Evolutionary conservation across 2,888 invertebrate species (phyloP), one percentile per base, ranked within the genome.

Genomic region (Plusia festucae): DNA sequence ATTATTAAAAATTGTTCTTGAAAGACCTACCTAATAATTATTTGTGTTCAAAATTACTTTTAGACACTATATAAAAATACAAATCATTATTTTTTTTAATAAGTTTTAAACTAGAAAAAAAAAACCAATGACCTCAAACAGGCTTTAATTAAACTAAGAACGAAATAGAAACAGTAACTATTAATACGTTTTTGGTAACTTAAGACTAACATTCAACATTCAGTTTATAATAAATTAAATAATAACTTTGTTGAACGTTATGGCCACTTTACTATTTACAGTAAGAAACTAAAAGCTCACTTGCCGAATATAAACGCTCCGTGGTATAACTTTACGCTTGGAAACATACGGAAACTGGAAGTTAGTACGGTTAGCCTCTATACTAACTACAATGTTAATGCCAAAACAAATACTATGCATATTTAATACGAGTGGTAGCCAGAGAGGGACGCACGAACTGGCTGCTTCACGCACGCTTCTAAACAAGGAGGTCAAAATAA

Each of bases 281-380:
- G 80, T 78, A 85, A 87, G 87, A 85, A 86, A 85, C 86, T 85
- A 73, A 78, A 82, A 76, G 82, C 82, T 82, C 82, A 84, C 87
- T 88, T 87, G 84, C 82, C 81, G 87, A 88, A 88, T 88, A 88
- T 85, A 88, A 88, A 87, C 76, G 79, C 68, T 79, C 76, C 52
- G 77, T 60, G 59, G 63, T 68, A 68, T 66, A 81, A 80, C 57
- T 73, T 72, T 70, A 54, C 59, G 62, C 16, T 15, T 55, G 9
- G 4, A 65, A 75, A 75, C n/a, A 60, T 58, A 75, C 64, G 62
- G 55, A n/a, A 5, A 20, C 9, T 9, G 0, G 20, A 11, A 49
- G 0, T 1, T 51, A 51, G 16, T 22, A 34, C 46, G 11, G 54
- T 34, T n/a, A n/a, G n/a, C n/a, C n/a, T n/a, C n/a, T n/a, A n/a